A percentile compares a stretch with the other conserved stretches of the same genome.
These are phyloP conservation scores for Crepidodera aurea DNA, from an alignment of 2,888 invertebrate species.

Conservation along the genomic window DNA sequence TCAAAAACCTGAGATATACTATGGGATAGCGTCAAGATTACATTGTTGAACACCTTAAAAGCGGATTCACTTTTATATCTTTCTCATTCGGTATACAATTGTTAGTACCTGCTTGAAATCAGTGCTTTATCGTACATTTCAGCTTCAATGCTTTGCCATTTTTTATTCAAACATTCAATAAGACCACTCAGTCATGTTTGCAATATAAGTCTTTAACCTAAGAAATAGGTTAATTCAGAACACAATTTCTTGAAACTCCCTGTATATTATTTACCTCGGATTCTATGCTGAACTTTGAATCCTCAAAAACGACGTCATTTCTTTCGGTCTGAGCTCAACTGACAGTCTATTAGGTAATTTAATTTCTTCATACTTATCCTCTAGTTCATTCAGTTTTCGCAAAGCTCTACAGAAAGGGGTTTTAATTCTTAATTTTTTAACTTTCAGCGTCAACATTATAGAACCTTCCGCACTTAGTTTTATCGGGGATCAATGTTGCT, in stretches of 20 bases:
- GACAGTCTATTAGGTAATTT: conserved; percentile 81
- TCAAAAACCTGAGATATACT: too few species aligned
- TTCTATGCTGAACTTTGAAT: conserved; percentile 91
- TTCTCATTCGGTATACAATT: conserved; percentile 47
- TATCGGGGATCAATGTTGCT: too few species aligned
- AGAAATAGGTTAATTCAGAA: neutral
- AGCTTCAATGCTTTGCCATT: conserved; percentile 73
- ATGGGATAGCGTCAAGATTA: too few species aligned
- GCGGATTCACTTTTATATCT: conserved; percentile 44
- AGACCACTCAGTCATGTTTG: conserved; percentile 77
- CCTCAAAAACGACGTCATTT: conserved; percentile 80
- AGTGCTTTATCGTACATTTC: conserved; percentile 53
- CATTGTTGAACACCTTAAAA: conserved; percentile 51
- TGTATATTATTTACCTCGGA: conserved; percentile 67
- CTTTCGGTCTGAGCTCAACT: conserved; percentile 79
- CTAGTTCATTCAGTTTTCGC: conserved; percentile 84
- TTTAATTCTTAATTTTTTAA: conserved; percentile 85
- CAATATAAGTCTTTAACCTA: conserved; percentile 67
- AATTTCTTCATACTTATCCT: conserved; percentile 77
- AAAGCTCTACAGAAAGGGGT: conserved; percentile 93
- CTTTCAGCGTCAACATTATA: conserved; percentile 82
- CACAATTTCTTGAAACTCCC: neutral
- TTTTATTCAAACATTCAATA: conserved; percentile 74
- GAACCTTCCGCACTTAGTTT: too few species aligned
- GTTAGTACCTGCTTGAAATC: conserved; percentile 46